Evolutionary conservation across 2,113 vertebrate genomes (phyloP), one percentile per base, ranked within the genome.

Genomic region (Peromyscus maniculatus): DNA sequence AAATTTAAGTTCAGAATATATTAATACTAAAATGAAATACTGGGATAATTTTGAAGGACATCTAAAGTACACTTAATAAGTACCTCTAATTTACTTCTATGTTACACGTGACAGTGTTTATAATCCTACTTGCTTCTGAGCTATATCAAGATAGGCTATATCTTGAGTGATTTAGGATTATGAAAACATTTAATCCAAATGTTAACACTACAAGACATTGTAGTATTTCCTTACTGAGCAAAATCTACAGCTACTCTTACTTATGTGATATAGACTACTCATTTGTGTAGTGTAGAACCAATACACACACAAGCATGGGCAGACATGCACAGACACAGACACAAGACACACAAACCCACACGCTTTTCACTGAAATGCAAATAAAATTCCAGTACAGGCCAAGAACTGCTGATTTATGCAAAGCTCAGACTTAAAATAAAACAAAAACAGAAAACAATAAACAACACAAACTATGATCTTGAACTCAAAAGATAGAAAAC

Each of bases 1-100:
- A 94, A 91, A 72, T 93, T 91, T 95, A 88, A 95, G 52, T 52
- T 91, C 79, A 86, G 64, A 62, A 77, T 93, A n/a, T 80, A 74
- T 90, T 86, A 95, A 74, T 33, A 91, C 75, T 83, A 88, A 22
- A 94, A 83, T 89, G 36, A 93, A 93, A 84, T 64, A 57, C 0
- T 71, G 62, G 52, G 39, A 39, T 91, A 39, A 89, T 89, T 92
- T 62, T 84, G 69, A 93, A 95, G 82, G 26, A 22, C 66, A 89
- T 28, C 31, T 36, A 24, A 82, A 74, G 36, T 74, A 79, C 10
- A 91, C 10, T 91, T 95, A 95, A 55, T 28, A 71, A 87, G 43
- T 9, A n/a, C 55, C n/a, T 3, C 19, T 19, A 39, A 92, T 46
- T 80, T 78, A 93, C 57, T 57, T n/a, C 39, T 46, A 36, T 67